phyloP scores from a whole-genome alignment of 2,113 vertebrate species.

The Eidolon helvum region DNA sequence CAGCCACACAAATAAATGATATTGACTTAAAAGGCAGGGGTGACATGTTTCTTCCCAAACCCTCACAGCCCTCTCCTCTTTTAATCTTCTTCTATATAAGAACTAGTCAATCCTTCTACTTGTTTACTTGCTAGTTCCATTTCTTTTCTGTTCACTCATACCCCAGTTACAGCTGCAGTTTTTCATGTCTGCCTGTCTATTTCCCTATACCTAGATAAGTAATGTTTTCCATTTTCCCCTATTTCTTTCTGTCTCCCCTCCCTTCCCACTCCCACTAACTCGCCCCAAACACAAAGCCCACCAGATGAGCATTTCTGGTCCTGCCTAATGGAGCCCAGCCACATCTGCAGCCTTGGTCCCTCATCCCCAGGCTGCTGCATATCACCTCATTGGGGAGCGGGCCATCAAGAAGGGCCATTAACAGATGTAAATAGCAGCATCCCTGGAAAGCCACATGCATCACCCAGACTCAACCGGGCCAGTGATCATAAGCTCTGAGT shows the following conservation, averaged over 20 bases:
- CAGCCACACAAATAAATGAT: constrained; percentile 48
- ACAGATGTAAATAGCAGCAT: constrained; percentile 83
- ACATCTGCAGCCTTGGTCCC: constrained; percentile 67
- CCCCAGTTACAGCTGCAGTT: constrained; percentile 36
- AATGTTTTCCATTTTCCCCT: neutral
- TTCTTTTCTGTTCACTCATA: constrained; percentile 63
- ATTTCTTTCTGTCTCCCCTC: neutral
- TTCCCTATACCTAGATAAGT: constrained; percentile 42
- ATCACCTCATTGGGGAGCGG: constrained; percentile 66
- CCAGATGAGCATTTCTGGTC: constrained; percentile 50
- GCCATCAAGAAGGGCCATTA: constrained; percentile 81
- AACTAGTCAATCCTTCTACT: neutral
- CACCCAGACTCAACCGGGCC: constrained; percentile 80
- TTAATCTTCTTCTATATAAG: constrained; percentile 40
- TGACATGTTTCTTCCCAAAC: constrained; percentile 31
- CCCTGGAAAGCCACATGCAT: constrained; percentile 86
- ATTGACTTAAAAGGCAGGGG: neutral
- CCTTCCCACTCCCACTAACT: neutral
- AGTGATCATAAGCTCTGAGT: constrained; percentile 86
- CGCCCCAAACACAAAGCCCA: constrained; percentile 59
- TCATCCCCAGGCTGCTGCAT: constrained; percentile 67
- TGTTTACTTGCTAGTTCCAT: constrained; percentile 35
- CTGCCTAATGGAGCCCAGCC: constrained; percentile 78
- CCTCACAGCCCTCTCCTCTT: neutral
- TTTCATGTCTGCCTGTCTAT: constrained; percentile 54